Conservation (phyloP, 2,888 invertebrate genomes). For the Catocala sponsa region DNA sequence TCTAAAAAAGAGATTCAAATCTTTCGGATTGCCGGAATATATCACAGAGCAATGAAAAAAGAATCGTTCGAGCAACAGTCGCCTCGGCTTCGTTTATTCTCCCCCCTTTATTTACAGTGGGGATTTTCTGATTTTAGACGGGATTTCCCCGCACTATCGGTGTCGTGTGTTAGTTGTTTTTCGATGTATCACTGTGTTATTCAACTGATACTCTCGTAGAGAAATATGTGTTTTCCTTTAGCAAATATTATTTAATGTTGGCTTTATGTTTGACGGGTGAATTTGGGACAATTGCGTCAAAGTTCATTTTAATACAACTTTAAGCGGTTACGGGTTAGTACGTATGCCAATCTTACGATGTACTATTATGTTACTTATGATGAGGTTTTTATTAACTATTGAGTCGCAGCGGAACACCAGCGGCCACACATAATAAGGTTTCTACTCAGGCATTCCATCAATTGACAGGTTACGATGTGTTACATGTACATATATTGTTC, state of each 20-base stretch:
- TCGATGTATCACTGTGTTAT: slow-evolving; percentile 27
- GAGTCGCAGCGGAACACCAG: no score
- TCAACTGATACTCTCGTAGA: slow-evolving; percentile 20
- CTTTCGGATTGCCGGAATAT: slow-evolving; percentile 65
- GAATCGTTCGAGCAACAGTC: slow-evolving; percentile 60
- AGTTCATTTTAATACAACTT: neutral
- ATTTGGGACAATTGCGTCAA: neutral
- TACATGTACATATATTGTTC: no score
- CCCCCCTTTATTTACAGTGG: slow-evolving; percentile 75
- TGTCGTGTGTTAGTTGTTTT: slow-evolving; percentile 51
- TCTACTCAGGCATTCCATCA: no score
- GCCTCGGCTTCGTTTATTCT: slow-evolving; percentile 71
- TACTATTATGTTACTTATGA: no score
- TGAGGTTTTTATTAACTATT: no score
- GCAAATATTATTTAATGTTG: slow-evolving; percentile 5
- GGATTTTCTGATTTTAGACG: slow-evolving; percentile 75
- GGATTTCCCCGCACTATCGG: slow-evolving; percentile 70
- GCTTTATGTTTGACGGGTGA: neutral
- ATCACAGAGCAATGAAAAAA: slow-evolving; percentile 74
- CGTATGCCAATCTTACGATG: no score
- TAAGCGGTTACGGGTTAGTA: neutral
- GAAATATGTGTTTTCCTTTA: slow-evolving; percentile 19
- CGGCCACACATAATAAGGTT: no score
- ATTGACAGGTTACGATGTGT: no score
- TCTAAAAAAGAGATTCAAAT: slow-evolving; percentile 45